phyloP scores from a whole-genome alignment of 2,888 invertebrate species.

The Drosophila trichaetosa region DNA sequence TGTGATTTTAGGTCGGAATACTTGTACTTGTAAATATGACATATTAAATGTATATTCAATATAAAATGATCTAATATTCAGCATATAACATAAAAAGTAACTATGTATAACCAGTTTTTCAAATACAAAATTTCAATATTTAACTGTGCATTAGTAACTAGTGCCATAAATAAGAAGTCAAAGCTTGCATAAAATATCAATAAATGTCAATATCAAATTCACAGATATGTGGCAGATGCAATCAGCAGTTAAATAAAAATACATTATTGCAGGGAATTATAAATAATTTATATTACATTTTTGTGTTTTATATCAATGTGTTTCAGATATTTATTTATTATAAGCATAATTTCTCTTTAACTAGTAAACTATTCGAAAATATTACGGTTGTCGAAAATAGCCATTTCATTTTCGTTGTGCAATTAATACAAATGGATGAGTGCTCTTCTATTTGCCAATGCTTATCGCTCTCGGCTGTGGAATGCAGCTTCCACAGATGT shows the following conservation, averaged over 20 bases:
- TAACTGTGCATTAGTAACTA: neutral
- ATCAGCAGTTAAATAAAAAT: neutral
- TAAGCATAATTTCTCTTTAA: neutral
- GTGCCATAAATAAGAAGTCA: neutral
- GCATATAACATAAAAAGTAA: neutral
- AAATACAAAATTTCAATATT: neutral
- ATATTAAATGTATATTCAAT: too few relatives aligned
- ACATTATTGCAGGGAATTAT: neutral
- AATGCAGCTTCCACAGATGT: slow-evolving; percentile 29
- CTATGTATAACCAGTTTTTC: neutral
- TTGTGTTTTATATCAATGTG: neutral
- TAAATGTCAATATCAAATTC: neutral
- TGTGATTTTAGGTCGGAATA: too few relatives aligned
- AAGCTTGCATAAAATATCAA: neutral
- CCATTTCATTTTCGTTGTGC: neutral
- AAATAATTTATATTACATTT: neutral
- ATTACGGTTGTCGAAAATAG: neutral
- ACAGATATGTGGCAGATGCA: neutral
- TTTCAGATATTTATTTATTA: neutral
- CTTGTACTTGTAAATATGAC: neutral
- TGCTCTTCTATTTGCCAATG: neutral
- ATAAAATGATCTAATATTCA: neutral
- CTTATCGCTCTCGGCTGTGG: slow-evolving; percentile 4
- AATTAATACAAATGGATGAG: slow-evolving; percentile 17
- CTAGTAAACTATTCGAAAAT: neutral